Base-by-base conservation (phyloP, 2,888 invertebrate genomes). In the Sphaerophoria rueppellii region DNA sequence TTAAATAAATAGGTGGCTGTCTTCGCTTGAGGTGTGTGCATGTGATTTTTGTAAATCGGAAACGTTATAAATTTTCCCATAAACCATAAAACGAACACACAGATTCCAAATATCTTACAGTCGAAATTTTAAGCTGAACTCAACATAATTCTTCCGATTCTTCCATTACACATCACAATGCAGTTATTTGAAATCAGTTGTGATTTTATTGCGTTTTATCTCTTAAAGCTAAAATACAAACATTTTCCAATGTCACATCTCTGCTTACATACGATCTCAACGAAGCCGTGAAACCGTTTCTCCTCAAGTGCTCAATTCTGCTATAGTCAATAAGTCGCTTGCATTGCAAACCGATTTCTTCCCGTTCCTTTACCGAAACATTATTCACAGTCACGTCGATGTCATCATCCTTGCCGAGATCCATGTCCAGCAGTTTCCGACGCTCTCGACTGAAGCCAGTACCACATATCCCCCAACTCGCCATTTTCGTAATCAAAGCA, bases 381-480 rank as follows among this genome's bases (percentile, higher is more conserved):
- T 52, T 61, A 12, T 69, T 43, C 11, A 43, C 9, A 43, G 43
- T 11, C 9, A 43, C 60, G 12, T 69, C 35, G 14, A n/a, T 35
- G 11, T 34, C 1, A 16, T 72, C 58, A 0, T 65, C 24, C 0
- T 67, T 34, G 4, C 74, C 34, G 0, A 76, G 24, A 24, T 88
- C 88, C 0, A 87, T 88, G 3, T 89, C 89, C 16, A 91, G 77
- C 48, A 90, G 88, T 65, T 90, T 90, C 60, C 90, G 89, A 2
- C 89, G 89, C 86, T 93, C 93, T 43, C 94, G 93, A 88, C 94
- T 94, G 83, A 93, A 93, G 0, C 95, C 95, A 0, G 92, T 92
- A 6, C 97, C 96, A 92, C 97, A 97, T 1, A 97, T 96, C 0
- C 97, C 97, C 98, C 98, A 98, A 89, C 97, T 96, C 6, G 96